phyloP scores from a whole-genome alignment of 2,888 invertebrate genomes.

The Fragum whitleyi region DNA sequence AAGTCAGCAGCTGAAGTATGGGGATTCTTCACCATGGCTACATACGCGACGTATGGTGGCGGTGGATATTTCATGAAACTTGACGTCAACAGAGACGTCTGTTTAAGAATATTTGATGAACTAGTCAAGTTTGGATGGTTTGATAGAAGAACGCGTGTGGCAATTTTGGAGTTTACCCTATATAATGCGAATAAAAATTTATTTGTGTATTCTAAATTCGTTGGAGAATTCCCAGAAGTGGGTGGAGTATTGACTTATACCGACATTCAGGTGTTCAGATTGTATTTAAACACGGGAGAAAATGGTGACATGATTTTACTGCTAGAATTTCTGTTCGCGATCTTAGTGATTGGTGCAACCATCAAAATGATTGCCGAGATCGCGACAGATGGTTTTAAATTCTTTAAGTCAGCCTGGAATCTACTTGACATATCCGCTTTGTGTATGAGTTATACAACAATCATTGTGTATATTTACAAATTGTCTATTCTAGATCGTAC shows the following conservation, averaged over 20 bases:
- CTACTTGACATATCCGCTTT: slow-evolving; percentile 83
- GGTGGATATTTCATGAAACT: slow-evolving; percentile 66
- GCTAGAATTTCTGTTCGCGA: slow-evolving; percentile 65
- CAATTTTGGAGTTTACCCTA: slow-evolving; percentile 80
- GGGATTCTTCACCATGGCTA: slow-evolving; percentile 59
- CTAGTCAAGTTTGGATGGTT: slow-evolving; percentile 73
- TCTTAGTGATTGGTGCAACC: slow-evolving; percentile 60
- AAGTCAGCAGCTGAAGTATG: slow-evolving; percentile 51
- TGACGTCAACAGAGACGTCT: slow-evolving; percentile 60
- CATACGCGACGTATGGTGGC: slow-evolving; percentile 54
- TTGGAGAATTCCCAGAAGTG: slow-evolving; percentile 76
- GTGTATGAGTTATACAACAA: slow-evolving; percentile 78
- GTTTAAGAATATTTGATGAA: slow-evolving; percentile 53
- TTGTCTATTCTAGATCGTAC: slow-evolving; percentile 55
- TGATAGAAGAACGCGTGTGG: slow-evolving; percentile 76
- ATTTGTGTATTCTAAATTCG: slow-evolving; percentile 72
- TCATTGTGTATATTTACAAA: slow-evolving; percentile 79
- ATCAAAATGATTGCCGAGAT: slow-evolving; percentile 60
- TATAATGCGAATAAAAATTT: slow-evolving; percentile 79
- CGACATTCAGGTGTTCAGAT: slow-evolving; percentile 69
- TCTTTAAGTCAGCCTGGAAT: slow-evolving; percentile 84
- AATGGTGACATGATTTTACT: slow-evolving; percentile 66
- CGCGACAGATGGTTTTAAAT: slow-evolving; percentile 66
- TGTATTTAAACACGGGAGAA: slow-evolving; percentile 61
- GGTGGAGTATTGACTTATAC: slow-evolving; percentile 69